A percentile compares a stretch with the other conserved stretches of the same genome.
Conservation (phyloP, 2,797 vertebrate species). For the Scleropages formosus region DNA sequence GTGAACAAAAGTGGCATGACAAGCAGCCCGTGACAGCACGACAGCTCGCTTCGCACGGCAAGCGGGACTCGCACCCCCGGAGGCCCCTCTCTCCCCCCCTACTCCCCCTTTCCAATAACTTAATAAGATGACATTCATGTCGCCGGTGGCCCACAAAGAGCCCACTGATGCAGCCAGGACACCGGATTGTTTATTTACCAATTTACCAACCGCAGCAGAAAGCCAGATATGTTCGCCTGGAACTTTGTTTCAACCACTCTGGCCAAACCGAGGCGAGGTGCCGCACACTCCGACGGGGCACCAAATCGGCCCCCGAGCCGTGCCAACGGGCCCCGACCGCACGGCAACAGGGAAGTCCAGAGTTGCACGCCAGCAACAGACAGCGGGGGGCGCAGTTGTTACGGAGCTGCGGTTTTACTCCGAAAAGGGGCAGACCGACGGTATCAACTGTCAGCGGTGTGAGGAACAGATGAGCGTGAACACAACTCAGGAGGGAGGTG, state of each 20-base stretch:
- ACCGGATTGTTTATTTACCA: constrained; percentile 29
- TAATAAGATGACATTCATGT: constrained; percentile 43
- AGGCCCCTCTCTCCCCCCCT: no score
- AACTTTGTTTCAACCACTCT: not conserved
- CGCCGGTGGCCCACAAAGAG: constrained; percentile 45
- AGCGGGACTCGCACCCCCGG: constrained; percentile 39
- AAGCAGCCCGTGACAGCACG: constrained; percentile 24
- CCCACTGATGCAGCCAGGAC: constrained; percentile 41
- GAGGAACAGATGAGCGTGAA: no score
- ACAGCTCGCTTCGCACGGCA: constrained; percentile 30
- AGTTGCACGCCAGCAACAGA: not conserved
- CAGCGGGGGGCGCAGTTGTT: no score
- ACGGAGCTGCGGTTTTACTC: no score
- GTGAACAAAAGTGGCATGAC: constrained; percentile 28
- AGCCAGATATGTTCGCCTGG: constrained; percentile 31
- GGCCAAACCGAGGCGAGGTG: constrained; percentile 30
- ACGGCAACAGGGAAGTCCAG: no score
- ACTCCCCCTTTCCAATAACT: constrained; percentile 29
- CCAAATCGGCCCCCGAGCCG: not conserved
- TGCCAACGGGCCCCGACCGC: no score
- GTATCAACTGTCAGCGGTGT: no score
- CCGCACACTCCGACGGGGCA: not conserved
- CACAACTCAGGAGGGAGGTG: no score
- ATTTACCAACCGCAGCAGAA: constrained; percentile 29
- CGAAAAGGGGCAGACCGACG: no score